Base-by-base conservation (phyloP, 2,797 vertebrate species). In the Gymnoscopelus braueri region DNA sequence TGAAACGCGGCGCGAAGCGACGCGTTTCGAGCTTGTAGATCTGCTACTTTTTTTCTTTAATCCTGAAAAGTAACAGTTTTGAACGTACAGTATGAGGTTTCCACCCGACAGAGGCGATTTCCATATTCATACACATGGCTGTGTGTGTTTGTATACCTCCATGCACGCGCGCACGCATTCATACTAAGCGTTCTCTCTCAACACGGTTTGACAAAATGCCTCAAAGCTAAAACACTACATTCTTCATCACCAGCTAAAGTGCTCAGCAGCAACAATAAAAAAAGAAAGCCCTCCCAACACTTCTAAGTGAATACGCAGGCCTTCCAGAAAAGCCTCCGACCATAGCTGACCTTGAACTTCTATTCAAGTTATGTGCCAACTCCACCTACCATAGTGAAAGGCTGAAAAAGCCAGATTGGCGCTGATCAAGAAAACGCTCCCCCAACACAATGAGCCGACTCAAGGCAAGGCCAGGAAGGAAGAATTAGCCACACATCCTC, bases 401-500 rank as follows among this genome's bases (percentile, higher is more conserved):
- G 39, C 39, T 29, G 7, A 7, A 44, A 9, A 10, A 60, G 72
- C 65, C 62, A 74, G 58, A 76, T 65, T 65, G 63, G 72, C 39
- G 48, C 67, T 54, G 74, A 75, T 75, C 53, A 54, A 66, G 81
- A 77, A 77, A 56, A 55, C 0, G 11, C 50, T 68, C 60, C 50
- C 67, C 60, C 5, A 72, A 87, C 78, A 93, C 89, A 91, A 89
- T 90, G 84, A 80, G 74, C 72, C 77, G 51, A 70, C 19, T 54
- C 29, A 12, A 5, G 70, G 69, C 75, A 55, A 83, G 57, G 51
- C 68, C 83, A 89, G 92, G 90, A 93, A 93, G 90, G 90, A 91
- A 92, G 78, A 85, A 88, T 87, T 90, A 88, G 86, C 80, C 86
- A 90, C 80, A 87, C 82, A 83, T 88, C 90, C 75, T 81, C 69